Percentiles rank a stretch among this genome's conserved stretches.
Evolutionary conservation across 37 sponge, comb jelly and placozoan genomes (phyloP).

Genomic region (Geodia barretti): DNA sequence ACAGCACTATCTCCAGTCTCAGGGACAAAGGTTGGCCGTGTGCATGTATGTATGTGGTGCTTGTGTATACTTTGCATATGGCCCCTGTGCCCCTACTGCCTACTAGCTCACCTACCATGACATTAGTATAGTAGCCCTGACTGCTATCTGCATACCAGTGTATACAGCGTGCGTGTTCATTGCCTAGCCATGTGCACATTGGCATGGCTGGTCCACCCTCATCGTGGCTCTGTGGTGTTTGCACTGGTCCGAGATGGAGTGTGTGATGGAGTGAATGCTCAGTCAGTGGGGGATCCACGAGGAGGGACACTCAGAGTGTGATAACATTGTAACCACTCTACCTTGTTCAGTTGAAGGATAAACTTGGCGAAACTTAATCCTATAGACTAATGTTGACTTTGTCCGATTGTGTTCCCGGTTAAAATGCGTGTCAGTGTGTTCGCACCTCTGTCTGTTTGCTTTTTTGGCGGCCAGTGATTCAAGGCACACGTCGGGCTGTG

Average conservation of each 20-base stretch:
- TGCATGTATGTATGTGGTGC: neutral
- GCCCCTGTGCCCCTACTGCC: neutral
- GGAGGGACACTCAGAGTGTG: too few species aligned
- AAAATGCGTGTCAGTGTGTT: too few species aligned
- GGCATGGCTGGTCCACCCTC: neutral
- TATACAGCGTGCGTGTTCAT: neutral
- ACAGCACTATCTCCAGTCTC: neutral
- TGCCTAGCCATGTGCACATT: neutral
- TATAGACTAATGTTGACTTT: too few species aligned
- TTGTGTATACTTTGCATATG: neutral
- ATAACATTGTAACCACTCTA: too few species aligned
- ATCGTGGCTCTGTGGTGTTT: neutral
- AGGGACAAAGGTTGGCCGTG: neutral
- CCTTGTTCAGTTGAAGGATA: too few species aligned
- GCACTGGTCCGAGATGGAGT: neutral
- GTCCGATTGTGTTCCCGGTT: too few species aligned
- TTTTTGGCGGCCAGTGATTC: too few species aligned
- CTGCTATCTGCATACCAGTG: neutral
- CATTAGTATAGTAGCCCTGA: neutral
- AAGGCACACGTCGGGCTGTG: too few species aligned
- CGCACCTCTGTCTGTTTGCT: too few species aligned
- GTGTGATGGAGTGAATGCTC: neutral
- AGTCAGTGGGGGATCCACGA: neutral
- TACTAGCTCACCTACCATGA: neutral
- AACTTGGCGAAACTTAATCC: too few species aligned